Evolutionary conservation across 2,797 vertebrate genomes (phyloP).

Genomic region (Microctenopoma steveboyesi): DNA sequence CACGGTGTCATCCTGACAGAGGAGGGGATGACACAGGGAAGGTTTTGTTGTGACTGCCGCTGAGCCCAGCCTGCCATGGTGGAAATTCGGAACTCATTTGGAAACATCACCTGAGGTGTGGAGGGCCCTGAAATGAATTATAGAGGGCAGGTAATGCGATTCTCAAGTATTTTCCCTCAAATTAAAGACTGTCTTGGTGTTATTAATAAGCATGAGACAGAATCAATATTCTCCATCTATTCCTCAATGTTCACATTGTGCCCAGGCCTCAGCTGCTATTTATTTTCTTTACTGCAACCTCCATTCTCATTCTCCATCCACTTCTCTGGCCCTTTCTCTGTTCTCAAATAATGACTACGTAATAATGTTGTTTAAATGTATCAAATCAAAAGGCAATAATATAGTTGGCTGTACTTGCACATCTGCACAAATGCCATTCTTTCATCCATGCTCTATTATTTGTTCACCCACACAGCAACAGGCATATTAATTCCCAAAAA

Average conservation of each 20-base stretch:
- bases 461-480: slow-evolving; percentile 28
- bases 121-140: slow-evolving; percentile 72
- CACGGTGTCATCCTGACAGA: slow-evolving; percentile 26
- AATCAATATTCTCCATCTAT: slow-evolving; percentile 65
- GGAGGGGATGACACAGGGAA: slow-evolving; percentile 23
- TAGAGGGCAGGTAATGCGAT: slow-evolving; percentile 60
- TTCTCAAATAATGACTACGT: neutral
- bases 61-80: slow-evolving; percentile 42
- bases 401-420: neutral
- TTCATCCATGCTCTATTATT: slow-evolving; percentile 7
- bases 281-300: slow-evolving; percentile 8
- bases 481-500: slow-evolving; percentile 28
- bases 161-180: slow-evolving; percentile 64
- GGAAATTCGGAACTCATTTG: slow-evolving; percentile 70
- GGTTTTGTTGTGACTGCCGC: slow-evolving; percentile 55
- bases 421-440: slow-evolving; percentile 10
- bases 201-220: slow-evolving; percentile 66
- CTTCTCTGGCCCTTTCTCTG: neutral
- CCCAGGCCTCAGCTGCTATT: slow-evolving; percentile 27
- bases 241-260: slow-evolving; percentile 36
- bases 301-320: neutral
- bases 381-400: neutral
- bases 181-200: slow-evolving; percentile 61
- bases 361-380: neutral
- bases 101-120: slow-evolving; percentile 67